Percentiles rank a stretch among this genome's conserved stretches.
Evolutionary conservation across 2,888 invertebrate species (phyloP).

Genomic region (Enoplolaimus lenunculus): DNA sequence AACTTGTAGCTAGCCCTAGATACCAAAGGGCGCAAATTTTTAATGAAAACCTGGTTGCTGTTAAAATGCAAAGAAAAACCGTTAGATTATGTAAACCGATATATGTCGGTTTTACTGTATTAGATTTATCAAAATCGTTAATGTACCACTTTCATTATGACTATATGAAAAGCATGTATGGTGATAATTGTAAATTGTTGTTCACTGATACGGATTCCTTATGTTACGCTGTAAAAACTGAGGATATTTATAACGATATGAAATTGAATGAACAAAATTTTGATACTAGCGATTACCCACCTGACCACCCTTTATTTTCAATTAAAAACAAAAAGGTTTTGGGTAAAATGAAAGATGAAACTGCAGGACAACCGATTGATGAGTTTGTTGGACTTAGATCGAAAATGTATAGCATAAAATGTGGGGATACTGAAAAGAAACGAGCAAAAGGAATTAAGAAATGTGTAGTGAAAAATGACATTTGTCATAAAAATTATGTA

Average conservation of each 20-base stretch:
- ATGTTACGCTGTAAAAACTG: no score
- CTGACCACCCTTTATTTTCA: not conserved
- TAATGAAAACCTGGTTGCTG: not conserved
- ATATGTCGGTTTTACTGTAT: slow-evolving; percentile 3
- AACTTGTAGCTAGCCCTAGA: not conserved
- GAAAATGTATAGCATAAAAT: not conserved
- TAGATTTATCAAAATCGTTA: not conserved
- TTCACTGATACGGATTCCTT: slow-evolving; percentile 6
- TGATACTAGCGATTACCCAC: not conserved
- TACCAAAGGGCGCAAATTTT: not conserved
- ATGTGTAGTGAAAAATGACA: not conserved
- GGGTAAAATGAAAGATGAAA: slow-evolving; percentile 16
- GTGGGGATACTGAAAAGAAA: not conserved
- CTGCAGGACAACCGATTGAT: not conserved
- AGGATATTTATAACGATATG: slow-evolving; percentile 4
- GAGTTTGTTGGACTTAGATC: slow-evolving; percentile 1
- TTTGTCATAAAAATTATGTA: not conserved
- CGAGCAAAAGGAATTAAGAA: slow-evolving; percentile 11
- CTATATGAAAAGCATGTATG: no score
- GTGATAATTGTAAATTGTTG: not conserved
- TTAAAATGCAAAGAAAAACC: not conserved
- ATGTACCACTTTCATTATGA: slow-evolving; percentile 10
- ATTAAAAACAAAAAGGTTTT: not conserved
- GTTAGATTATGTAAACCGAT: not conserved
- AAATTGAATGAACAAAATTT: not conserved